Evolutionary conservation across 2,888 invertebrate genomes (phyloP).

Genomic region (Mellilla xanthometata): DNA sequence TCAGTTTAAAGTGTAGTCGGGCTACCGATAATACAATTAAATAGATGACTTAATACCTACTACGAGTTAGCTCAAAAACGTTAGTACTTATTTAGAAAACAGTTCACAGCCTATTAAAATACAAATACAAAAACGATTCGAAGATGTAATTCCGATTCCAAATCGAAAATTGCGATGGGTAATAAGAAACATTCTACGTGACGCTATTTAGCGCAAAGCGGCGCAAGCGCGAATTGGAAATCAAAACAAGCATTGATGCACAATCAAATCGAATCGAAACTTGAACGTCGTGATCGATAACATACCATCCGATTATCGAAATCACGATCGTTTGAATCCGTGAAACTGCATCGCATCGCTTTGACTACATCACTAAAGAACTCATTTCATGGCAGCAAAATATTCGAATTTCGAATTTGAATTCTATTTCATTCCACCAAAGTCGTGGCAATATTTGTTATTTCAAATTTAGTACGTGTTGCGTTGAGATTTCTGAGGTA

Average conservation of each 20-base stretch:
- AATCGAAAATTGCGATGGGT: conserved; percentile 67
- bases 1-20: too few species aligned
- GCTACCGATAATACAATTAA: too few species aligned
- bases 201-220: conserved; percentile 78
- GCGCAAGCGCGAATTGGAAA: conserved; percentile 81
- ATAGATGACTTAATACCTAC: too few species aligned
- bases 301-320: conserved; percentile 75
- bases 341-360: conserved; percentile 31
- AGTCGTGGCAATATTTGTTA: conserved; percentile 11
- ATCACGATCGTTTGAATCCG: conserved; percentile 71
- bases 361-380: conserved; percentile 35
- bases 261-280: conserved; percentile 78
- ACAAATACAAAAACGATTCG: conserved; percentile 27
- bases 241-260: conserved; percentile 78
- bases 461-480: conserved; percentile 20
- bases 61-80: too few species aligned
- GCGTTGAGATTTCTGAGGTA: conserved; percentile 32
- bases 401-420: conserved; percentile 43
- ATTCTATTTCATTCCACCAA: conserved; percentile 36
- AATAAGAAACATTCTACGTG: conserved; percentile 69
- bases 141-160: conserved; percentile 57
- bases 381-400: conserved; percentile 25
- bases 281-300: conserved; percentile 78
- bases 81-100: too few species aligned
- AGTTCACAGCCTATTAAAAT: too few species aligned